Conservation (phyloP, 2,797 vertebrate species). For the Manis crassicaudata region DNA sequence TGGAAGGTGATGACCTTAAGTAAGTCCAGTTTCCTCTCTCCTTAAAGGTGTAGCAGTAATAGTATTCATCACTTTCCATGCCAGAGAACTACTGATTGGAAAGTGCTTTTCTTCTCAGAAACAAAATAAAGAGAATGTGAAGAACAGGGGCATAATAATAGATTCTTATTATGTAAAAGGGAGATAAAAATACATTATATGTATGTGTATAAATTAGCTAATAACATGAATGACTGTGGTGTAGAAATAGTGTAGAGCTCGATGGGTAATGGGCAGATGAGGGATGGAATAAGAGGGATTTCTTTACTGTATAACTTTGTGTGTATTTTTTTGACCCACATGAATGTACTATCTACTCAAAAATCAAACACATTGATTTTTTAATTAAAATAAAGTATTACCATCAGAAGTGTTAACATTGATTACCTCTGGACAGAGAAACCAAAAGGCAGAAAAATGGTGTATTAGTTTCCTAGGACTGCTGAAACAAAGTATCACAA, state of each 20-base stretch:
- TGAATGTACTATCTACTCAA: background rate
- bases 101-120: background rate
- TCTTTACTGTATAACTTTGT: background rate
- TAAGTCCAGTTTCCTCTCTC: background rate
- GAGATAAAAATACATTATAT: background rate
- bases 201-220: background rate
- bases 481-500: background rate
- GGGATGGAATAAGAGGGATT: background rate
- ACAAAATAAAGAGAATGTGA: background rate
- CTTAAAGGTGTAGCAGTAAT: background rate
- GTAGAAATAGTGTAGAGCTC: background rate
- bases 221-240: background rate
- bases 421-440: background rate
- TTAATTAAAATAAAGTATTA: background rate
- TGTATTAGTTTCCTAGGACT: background rate
- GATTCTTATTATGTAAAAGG: background rate
- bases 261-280: background rate
- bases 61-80: background rate
- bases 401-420: background rate
- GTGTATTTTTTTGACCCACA: background rate
- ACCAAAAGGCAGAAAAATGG: background rate
- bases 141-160: background rate
- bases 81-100: background rate
- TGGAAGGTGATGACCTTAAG: background rate
- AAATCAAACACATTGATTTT: slow-evolving; percentile 17